Evolutionary conservation across 92 coral and sea anemone genomes (phyloP).

Genomic region (Actinostola sp.): DNA sequence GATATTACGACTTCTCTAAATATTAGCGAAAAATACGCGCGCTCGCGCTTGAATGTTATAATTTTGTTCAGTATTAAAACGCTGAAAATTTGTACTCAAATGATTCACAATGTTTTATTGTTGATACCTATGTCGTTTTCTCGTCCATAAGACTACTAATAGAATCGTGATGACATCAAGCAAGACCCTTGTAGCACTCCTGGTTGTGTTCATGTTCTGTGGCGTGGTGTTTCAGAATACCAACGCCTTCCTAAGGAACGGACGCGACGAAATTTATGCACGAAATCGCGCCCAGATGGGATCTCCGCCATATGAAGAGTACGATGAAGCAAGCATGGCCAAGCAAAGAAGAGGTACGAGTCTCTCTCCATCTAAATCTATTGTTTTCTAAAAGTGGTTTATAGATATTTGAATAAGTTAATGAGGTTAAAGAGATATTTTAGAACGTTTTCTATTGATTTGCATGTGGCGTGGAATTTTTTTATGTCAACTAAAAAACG

Average conservation of each 20-base stretch:
- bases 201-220: constrained; percentile 36
- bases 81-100: too few relatives aligned
- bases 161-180: constrained; percentile 31
- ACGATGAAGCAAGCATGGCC: constrained; percentile 26
- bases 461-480: too few relatives aligned
- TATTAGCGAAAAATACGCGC: too few relatives aligned
- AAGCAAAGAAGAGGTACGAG: constrained; percentile 25
- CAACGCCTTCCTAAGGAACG: constrained; percentile 49
- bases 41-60: too few relatives aligned
- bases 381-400: too few relatives aligned
- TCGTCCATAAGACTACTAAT: background rate
- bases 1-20: too few relatives aligned
- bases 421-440: too few relatives aligned
- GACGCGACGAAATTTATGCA: constrained; percentile 28
- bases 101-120: background rate
- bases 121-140: background rate
- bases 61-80: too few relatives aligned
- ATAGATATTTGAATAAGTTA: too few relatives aligned
- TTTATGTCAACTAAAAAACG: too few relatives aligned
- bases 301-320: constrained; percentile 25
- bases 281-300: constrained; percentile 39
- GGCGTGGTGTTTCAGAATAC: constrained; percentile 34
- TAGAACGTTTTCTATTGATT: too few relatives aligned
- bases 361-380: background rate
- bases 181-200: constrained; percentile 30